Conservation (phyloP, 2,797 vertebrate species). For the Pyrocephalus nanus region DNA sequence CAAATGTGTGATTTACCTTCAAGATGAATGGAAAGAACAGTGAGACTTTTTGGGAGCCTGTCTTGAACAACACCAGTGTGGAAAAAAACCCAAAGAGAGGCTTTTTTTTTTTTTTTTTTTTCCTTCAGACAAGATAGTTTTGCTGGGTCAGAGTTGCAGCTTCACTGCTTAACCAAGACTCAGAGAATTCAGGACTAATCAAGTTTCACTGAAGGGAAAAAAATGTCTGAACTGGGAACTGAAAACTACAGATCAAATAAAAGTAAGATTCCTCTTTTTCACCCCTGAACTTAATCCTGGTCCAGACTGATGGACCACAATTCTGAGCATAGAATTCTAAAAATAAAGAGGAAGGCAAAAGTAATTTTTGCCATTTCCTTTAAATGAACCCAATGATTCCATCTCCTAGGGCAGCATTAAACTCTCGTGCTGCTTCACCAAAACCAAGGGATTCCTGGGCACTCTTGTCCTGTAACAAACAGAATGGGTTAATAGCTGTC, state of each 20-base stretch:
- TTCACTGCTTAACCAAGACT: not conserved
- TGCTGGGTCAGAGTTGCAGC: not conserved
- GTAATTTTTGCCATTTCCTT: not conserved
- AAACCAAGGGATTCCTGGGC: slow-evolving; percentile 17
- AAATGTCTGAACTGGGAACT: not conserved
- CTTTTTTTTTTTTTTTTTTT: not conserved
- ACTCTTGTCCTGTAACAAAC: slow-evolving; percentile 48
- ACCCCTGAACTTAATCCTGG: not conserved
- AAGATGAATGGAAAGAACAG: not conserved
- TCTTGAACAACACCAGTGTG: not conserved
- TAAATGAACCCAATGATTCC: not conserved
- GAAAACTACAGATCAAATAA: not conserved
- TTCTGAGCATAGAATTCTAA: not conserved
- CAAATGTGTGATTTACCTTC: not conserved
- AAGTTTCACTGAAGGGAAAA: not conserved
- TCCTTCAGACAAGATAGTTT: not conserved
- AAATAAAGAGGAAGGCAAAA: not conserved
- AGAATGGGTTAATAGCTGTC: slow-evolving; percentile 53
- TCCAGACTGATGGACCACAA: not conserved
- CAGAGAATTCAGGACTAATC: not conserved
- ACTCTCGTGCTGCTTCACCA: not conserved
- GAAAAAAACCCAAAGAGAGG: not conserved
- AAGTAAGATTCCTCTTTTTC: not conserved
- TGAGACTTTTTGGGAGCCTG: not conserved
- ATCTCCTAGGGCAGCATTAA: not conserved